These are phyloP conservation scores for Dendrocopos noguchii DNA, from an alignment of 2,113 vertebrate genomes.

Conservation along the genomic window DNA sequence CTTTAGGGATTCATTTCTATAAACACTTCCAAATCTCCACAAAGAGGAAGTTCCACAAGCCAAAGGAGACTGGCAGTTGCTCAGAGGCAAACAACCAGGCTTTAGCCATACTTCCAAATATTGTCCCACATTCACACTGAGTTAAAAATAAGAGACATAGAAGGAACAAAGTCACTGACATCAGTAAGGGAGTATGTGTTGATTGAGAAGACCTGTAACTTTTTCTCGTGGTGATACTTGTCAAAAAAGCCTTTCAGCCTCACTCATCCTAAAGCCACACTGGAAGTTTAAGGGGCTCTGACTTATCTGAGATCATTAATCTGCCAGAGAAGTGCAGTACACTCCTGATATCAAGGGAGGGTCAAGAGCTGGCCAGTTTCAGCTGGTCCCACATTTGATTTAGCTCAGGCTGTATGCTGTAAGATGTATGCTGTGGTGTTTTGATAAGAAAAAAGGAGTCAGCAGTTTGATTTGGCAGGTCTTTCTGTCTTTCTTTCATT, in stretches of 20 bases:
- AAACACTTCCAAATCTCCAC: background rate
- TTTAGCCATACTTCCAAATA: background rate
- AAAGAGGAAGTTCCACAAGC: background rate
- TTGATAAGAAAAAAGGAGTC: slow-evolving; percentile 77
- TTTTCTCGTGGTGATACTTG: slow-evolving; percentile 12
- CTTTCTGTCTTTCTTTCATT: background rate
- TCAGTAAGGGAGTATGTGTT: background rate
- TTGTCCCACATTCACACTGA: background rate
- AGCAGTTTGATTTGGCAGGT: slow-evolving; percentile 78
- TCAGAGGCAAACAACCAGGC: background rate
- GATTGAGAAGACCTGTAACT: background rate
- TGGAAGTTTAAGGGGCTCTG: slow-evolving; percentile 55
- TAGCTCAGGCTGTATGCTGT: slow-evolving; percentile 50
- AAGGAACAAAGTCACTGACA: background rate
- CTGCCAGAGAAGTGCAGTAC: slow-evolving; percentile 30
- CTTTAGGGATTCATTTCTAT: background rate
- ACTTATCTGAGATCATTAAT: slow-evolving; percentile 50
- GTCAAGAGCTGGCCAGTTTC: slow-evolving; percentile 63
- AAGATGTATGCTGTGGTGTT: slow-evolving; percentile 70
- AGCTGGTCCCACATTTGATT: slow-evolving; percentile 76
- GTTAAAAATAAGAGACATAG: background rate
- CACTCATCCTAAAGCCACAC: background rate
- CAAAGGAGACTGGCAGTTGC: background rate
- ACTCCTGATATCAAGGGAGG: slow-evolving; percentile 71
- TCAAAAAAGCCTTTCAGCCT: slow-evolving; percentile 31